phyloP scores from a whole-genome alignment of 2,113 vertebrate species.

The Apistogramma diplotaenia region DNA sequence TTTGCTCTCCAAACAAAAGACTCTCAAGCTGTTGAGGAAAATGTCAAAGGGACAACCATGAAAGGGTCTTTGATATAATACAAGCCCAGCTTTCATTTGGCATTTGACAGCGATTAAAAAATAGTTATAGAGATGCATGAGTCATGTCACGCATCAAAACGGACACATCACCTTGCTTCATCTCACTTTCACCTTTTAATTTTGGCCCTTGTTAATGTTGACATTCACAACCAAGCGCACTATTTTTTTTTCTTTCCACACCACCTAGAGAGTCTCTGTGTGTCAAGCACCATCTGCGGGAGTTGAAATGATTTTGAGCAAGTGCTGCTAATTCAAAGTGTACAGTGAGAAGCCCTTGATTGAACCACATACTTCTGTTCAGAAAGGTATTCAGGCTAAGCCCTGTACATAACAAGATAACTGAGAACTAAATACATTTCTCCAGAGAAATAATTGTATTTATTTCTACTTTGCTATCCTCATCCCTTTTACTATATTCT shows the following conservation, averaged over 20 bases:
- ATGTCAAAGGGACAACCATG: conserved; percentile 45
- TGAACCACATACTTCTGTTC: not conserved
- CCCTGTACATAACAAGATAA: not conserved
- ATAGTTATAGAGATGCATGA: not conserved
- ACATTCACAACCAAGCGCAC: not conserved
- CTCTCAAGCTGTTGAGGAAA: conserved; percentile 24
- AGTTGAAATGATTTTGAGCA: conserved; percentile 3
- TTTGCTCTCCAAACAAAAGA: conserved; percentile 51
- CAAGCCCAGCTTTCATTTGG: conserved; percentile 6
- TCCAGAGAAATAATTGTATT: not conserved
- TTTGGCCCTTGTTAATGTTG: conserved; percentile 3
- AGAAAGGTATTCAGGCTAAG: conserved; percentile 11
- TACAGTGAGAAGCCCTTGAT: not conserved
- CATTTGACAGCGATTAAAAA: conserved; percentile 16
- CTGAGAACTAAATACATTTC: conserved; percentile 3
- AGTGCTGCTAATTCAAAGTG: conserved; percentile 11
- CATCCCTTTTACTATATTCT: not conserved
- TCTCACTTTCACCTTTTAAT: conserved; percentile 16
- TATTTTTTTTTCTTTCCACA: not conserved
- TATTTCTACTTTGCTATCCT: conserved; percentile 21
- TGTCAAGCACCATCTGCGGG: conserved; percentile 40
- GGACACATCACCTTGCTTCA: not conserved
- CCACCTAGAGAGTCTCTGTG: not conserved
- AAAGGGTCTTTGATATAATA: conserved; percentile 18
- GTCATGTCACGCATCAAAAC: not conserved